phyloP scores from a whole-genome alignment of 2,888 invertebrate species.

The Scrobipalpa costella region DNA sequence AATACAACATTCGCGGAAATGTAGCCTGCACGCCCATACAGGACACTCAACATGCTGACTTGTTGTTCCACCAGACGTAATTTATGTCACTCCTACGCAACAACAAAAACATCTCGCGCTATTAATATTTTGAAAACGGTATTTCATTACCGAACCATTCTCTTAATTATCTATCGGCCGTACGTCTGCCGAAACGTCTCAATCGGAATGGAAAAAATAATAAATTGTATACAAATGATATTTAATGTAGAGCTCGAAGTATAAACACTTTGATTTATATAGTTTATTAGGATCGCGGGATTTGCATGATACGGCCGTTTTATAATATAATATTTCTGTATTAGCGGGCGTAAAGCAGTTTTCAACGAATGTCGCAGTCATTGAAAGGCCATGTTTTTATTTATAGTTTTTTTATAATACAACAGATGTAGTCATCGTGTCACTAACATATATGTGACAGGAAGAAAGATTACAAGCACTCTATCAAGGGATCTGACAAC shows the following conservation, averaged over 20 bases:
- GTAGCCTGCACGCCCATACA: slow-evolving; percentile 28
- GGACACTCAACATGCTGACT: slow-evolving; percentile 35
- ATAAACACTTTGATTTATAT: slow-evolving; percentile 55
- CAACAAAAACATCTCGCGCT: slow-evolving; percentile 27
- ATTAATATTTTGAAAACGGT: slow-evolving; percentile 47
- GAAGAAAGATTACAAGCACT: slow-evolving; percentile 66
- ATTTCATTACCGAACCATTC: slow-evolving; percentile 40
- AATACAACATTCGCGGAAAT: background rate
- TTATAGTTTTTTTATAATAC: slow-evolving; percentile 12
- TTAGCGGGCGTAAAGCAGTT: background rate
- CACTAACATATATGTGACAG: slow-evolving; percentile 58
- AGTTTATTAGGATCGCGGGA: slow-evolving; percentile 41
- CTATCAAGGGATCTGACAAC: slow-evolving; percentile 63
- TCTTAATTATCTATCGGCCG: slow-evolving; percentile 45
- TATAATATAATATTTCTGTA: slow-evolving; percentile 23
- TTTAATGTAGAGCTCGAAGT: slow-evolving; percentile 51
- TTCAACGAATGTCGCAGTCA: background rate
- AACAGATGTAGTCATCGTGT: slow-evolving; percentile 31
- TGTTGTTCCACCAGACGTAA: slow-evolving; percentile 49
- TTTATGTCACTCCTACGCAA: slow-evolving; percentile 49
- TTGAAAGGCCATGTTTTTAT: slow-evolving; percentile 11
- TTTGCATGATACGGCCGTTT: slow-evolving; percentile 53
- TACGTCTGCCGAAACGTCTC: slow-evolving; percentile 48
- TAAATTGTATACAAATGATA: slow-evolving; percentile 51
- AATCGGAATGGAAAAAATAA: slow-evolving; percentile 45